Evolutionary conservation across 2,113 vertebrate genomes (phyloP), one percentile per base, ranked within the genome.

Genomic region (Amphiprion percula): DNA sequence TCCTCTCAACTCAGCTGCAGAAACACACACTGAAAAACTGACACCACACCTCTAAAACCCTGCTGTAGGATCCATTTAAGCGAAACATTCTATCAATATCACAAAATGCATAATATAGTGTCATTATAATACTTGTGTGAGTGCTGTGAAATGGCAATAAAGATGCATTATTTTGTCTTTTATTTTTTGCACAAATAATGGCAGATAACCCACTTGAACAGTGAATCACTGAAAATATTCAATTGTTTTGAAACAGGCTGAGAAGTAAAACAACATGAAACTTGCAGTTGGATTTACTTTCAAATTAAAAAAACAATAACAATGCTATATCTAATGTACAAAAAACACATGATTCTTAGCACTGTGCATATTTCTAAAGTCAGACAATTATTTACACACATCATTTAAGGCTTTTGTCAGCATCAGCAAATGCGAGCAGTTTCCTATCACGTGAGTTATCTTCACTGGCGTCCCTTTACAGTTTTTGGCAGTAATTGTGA

Each of bases 311-410:
- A 26, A 2, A 44, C 11, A 44, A 44, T 44, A 44, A 61, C 0
- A 68, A 68, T 33, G 5, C 4, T 9, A 26, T 6, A 28, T 52
- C 5, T 68, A 75, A 83, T 10, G 0, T 74, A 78, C 2, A 69
- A 84, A 82, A 78, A 52, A 33, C 24, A 61, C 24, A 33, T 26
- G 7, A 49, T 37, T 44, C 21, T 59, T 14, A 39, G 16, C n/a
- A 70, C 14, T 58, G 23, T 67, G 19, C 11, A 73, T 17, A 21
- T 64, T 66, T 21, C 63, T 17, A 70, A 54, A 64, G 9, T 23
- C 0, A 8, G 41, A 37, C 67, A 54, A 17, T 41, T 67, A 56
- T 83, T 78, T 41, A 85, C 47, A 85, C 14, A 26, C 52, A n/a
- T 62, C 8, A 14, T 65, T 74, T 41, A 74, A 84, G 71, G 71